Base-by-base conservation (phyloP, 1,140 invertebrate species). In the Proales similis region DNA sequence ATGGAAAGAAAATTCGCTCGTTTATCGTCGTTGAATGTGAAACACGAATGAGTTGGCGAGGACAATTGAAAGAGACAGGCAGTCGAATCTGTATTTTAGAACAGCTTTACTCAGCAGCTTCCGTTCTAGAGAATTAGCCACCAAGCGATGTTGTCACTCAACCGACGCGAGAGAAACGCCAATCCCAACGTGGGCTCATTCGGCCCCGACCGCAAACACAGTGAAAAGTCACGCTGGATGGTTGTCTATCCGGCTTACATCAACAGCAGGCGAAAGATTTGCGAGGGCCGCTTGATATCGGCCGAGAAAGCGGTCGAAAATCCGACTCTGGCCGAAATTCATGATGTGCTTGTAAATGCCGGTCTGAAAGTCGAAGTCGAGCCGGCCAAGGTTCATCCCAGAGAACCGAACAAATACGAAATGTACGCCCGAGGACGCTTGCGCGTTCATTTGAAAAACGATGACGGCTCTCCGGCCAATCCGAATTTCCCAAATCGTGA, bases 241-340 rank as follows among this genome's bases (percentile, higher is more conserved):
- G 92, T 88, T 68, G 86, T 98, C 60, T 97, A 97, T 77, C 94
- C 94, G 36, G 84, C 88, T 0, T 97, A 97, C 68, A 79, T 97
- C 19, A 96, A 97, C 70, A 90, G 84, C 65, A 93, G 90, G 69
- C 93, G 89, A 74, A 89, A 88, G 0, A 70, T 86, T 26, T 85
- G 85, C 2, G 83, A 91, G 72, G 93, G 93, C 6, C 79, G 93
- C 22, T 82, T 84, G 66, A 75, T 98, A 20, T 74, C 84, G 4
- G 90, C 90, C 75, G 79, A 84, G 2, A 84, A 85, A 80, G 90
- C 86, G 71, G 85, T 96, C 2, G 88, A 94, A 65, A 93, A 95
- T 78, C 93, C 93, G 30, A 91, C 86, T 1, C 84, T 85, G 71
- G 82, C 86, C 69, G 93, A 98, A 74, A 96, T 97, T 45, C 80